phyloP scores from a whole-genome alignment of 1,140 invertebrate species.

The Pteromalus puparum region DNA sequence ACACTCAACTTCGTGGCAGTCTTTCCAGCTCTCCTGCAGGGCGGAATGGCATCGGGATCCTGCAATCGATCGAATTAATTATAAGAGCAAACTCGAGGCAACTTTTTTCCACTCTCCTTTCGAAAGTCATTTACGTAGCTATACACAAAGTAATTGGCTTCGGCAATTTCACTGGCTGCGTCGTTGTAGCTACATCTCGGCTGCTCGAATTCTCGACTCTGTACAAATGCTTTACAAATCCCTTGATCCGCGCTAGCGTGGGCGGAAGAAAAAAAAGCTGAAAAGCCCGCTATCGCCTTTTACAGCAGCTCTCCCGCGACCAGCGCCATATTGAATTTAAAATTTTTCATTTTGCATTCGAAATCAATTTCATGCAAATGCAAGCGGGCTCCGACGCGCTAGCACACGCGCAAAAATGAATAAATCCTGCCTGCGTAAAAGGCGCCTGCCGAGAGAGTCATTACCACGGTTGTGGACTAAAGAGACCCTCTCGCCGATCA shows the following conservation, averaged over 20 bases:
- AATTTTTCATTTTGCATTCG: slow-evolving; percentile 32
- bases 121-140: background rate
- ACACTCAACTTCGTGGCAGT: background rate
- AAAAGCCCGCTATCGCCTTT: background rate
- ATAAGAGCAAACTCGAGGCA: background rate
- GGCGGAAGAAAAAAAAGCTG: background rate
- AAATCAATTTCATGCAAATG: slow-evolving; percentile 46
- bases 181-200: background rate
- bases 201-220: background rate
- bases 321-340: slow-evolving; percentile 22
- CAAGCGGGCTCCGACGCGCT: background rate
- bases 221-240: slow-evolving; percentile 1
- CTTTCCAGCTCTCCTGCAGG: too few species aligned
- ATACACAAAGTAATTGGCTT: background rate
- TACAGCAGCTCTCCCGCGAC: background rate
- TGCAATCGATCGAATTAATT: background rate
- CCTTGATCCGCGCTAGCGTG: background rate
- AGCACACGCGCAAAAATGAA: background rate
- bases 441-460: background rate
- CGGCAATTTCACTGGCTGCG: background rate
- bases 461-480: background rate
- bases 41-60: too few species aligned
- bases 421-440: background rate
- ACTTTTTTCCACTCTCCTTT: background rate
- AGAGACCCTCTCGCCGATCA: background rate